Evolutionary conservation across 2,113 vertebrate species (phyloP).

Genomic region (Salvelinus fontinalis): DNA sequence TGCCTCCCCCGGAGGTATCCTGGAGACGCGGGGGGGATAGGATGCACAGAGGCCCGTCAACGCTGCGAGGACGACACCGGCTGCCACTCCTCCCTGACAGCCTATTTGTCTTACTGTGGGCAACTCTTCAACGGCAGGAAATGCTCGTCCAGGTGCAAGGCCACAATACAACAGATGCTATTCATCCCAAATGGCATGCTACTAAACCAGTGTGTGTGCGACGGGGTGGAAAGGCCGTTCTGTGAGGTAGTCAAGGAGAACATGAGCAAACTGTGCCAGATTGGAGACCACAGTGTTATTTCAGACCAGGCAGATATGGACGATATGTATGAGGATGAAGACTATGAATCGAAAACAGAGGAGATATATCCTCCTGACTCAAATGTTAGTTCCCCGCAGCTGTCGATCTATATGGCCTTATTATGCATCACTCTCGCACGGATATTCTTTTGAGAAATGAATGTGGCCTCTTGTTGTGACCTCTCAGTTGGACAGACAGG

Average conservation of each 20-base stretch:
- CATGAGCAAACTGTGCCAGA: slow-evolving; percentile 76
- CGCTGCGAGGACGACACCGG: slow-evolving; percentile 73
- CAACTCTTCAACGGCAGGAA: slow-evolving; percentile 81
- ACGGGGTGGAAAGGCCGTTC: slow-evolving; percentile 79
- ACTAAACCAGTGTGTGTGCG: slow-evolving; percentile 77
- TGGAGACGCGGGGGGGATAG: slow-evolving; percentile 65
- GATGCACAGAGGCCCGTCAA: slow-evolving; percentile 78
- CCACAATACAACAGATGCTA: slow-evolving; percentile 77
- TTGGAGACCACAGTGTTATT: slow-evolving; percentile 56
- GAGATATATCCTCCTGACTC: slow-evolving; percentile 26
- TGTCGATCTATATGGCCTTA: slow-evolving; percentile 19
- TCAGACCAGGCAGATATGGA: slow-evolving; percentile 63
- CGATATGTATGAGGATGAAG: slow-evolving; percentile 71
- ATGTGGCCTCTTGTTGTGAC: neutral
- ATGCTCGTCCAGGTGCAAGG: slow-evolving; percentile 72
- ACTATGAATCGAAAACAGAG: slow-evolving; percentile 64
- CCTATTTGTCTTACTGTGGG: slow-evolving; percentile 77
- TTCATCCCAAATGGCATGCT: slow-evolving; percentile 70
- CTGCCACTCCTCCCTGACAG: slow-evolving; percentile 71
- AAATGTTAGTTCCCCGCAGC: slow-evolving; percentile 36
- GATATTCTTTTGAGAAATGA: slow-evolving; percentile 42
- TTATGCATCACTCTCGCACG: slow-evolving; percentile 41
- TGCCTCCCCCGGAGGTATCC: slow-evolving; percentile 74
- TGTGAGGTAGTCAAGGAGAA: slow-evolving; percentile 82
- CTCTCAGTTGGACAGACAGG: neutral